Evolutionary conservation across 1,140 invertebrate genomes (phyloP), one percentile per base, ranked within the genome.

Genomic region (Drosophila aff.): DNA sequence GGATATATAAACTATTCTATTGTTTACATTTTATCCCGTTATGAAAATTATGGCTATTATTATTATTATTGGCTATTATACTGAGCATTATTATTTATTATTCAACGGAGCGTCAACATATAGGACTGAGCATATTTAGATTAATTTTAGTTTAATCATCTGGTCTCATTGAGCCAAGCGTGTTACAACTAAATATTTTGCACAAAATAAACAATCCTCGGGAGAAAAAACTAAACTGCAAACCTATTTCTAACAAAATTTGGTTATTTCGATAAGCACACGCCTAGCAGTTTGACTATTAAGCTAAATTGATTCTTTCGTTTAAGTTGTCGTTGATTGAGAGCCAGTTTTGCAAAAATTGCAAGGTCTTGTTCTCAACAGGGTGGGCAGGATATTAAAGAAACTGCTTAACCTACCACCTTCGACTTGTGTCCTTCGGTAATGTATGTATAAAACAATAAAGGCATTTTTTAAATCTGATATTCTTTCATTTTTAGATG

Each of bases 181-280:
- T 28, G 26, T 26, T 21, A 33, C 18, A 16, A 23, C 52, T 55
- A 55, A 55, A 55, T 55, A 55, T 55, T 55, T 55, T 55, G 52
- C 33, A 8, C 52, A 55, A 55, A 55, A 55, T 55, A 38, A 55
- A 5, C 5, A 23, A 16, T 4, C 8, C 8, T 36, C 13, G 0
- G 7, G 3, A 3, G 4, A 38, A 55, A 15, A 53, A 9, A 9
- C 33, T 16, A 36, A 53, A 16, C 33, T 16, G 4, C 18, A 9
- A 0, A 5, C 4, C 0, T 5, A 16, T 21, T 36, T 36, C 8
- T 2, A 16, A 21, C 31, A 53, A 53, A 36, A 36, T 36, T 21
- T 15, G 1, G 8, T 16, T 21, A 23, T 36, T 8, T 16, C 9
- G 8, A 23, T 16, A 10, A 38, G 33, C 13, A 52, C 11, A 16